Evolutionary conservation across 2,888 invertebrate species (phyloP), one percentile per base, ranked within the genome.

Genomic region (Noctua fimbriata): DNA sequence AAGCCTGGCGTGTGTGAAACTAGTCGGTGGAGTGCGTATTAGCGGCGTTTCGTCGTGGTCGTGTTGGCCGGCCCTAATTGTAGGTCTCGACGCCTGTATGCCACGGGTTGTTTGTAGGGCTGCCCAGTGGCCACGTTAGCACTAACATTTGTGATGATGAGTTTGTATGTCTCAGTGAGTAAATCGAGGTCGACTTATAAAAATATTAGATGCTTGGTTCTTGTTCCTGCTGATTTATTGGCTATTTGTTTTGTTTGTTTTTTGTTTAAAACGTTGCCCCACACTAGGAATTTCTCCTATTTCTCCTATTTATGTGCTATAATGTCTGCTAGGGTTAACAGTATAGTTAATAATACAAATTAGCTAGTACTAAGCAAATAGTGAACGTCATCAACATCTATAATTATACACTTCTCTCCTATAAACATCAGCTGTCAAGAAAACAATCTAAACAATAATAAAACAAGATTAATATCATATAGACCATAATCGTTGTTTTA

Each of bases 71-170:
- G 91, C 91, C 93, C 95, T 97, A 97, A 97, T 97, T 97, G 96
- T 95, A 96, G 96, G 96, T 94, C 95, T 95, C 96, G 94, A 95
- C 96, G 96, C 96, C 95, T 96, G 93, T 92, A 91, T 92, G 91
- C 93, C 91, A 90, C 89, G 89, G 82, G 87, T 93, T 90, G 91
- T 92, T 91, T 86, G 86, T 92, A 95, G 96, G 96, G 96, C 82
- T 95, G 94, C 52, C 87, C 79, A 65, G 65, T 95, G 93, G 32
- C 86, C 14, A 28, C 14, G 14, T 52, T n/a, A 44, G 41, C 58
- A 69, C 70, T 10, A n/a, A 36, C 10, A n/a, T 41, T 44, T 41
- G 41, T 47, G 32, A n/a, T 32, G 10, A 14, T 47, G 32, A 47
- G 21, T 44, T 67, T 14, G 47, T 70, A 24, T 5, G 32, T 47